Conservation (phyloP, 2,797 vertebrate species). For the Lindbergichthys nudifrons region DNA sequence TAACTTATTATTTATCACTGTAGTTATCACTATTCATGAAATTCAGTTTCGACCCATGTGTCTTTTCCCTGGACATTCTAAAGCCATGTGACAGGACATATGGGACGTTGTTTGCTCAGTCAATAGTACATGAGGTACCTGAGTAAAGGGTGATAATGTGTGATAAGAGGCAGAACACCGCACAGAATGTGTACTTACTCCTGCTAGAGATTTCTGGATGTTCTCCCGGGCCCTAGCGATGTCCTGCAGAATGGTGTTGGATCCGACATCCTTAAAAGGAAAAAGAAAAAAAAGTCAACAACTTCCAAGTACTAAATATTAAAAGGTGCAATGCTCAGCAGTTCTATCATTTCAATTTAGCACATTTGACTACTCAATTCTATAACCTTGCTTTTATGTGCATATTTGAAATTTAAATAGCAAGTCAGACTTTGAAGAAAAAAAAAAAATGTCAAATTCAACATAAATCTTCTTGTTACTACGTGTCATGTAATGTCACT, state of each 20-base stretch:
- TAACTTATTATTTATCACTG: too few relatives aligned
- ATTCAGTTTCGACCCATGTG: fast-evolving
- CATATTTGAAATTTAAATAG: neutral
- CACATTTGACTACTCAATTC: neutral
- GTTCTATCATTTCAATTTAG: neutral
- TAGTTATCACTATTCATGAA: neutral
- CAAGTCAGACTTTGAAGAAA: neutral
- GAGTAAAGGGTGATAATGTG: neutral
- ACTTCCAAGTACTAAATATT: neutral
- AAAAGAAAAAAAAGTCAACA: fast-evolving
- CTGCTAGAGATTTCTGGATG: constrained; percentile 99
- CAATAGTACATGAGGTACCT: neutral
- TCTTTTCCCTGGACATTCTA: neutral
- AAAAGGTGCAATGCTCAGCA: neutral
- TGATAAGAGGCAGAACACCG: neutral
- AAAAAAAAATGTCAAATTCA: neutral
- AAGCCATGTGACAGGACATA: neutral
- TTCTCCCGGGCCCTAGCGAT: constrained; percentile 97
- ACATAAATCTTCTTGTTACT: neutral
- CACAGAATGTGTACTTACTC: constrained; percentile 86
- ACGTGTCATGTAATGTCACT: neutral
- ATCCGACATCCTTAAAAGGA: constrained; percentile 89
- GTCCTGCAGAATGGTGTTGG: constrained; percentile 95
- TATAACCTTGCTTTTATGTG: neutral
- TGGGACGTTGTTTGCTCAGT: neutral